Conservation (phyloP, 2,888 invertebrate genomes). For the Nysson spinosus region DNA sequence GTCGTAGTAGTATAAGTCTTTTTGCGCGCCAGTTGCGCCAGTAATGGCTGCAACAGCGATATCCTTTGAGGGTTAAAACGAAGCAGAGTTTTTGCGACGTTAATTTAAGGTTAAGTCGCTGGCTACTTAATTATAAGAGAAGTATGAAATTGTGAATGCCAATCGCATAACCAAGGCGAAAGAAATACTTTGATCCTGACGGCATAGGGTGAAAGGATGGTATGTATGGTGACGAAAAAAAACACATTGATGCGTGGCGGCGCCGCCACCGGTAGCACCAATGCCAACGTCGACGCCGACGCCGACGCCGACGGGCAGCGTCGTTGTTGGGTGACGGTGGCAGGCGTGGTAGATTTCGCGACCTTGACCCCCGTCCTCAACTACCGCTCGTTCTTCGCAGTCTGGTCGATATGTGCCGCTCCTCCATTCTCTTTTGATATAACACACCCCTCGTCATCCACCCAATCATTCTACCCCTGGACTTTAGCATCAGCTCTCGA, state of each 20-base stretch:
- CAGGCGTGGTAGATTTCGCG: constrained; percentile 68
- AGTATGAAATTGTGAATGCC: background rate
- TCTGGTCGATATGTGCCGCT: constrained; percentile 72
- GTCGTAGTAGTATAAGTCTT: too few relatives aligned
- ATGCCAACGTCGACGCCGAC: constrained; percentile 25
- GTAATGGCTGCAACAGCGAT: constrained; percentile 6
- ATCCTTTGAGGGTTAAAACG: constrained; percentile 31
- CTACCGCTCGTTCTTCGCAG: constrained; percentile 69
- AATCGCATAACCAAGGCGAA: constrained; percentile 8
- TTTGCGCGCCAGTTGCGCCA: too few relatives aligned
- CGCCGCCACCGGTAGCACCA: constrained; percentile 7
- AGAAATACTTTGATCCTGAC: constrained; percentile 2
- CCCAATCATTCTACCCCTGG: constrained; percentile 34
- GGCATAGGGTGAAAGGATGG: background rate
- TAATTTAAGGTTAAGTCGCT: constrained; percentile 5
- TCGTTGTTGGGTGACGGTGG: constrained; percentile 47
- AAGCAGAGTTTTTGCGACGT: constrained; percentile 6
- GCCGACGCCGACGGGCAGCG: constrained; percentile 23
- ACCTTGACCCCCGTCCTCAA: constrained; percentile 76
- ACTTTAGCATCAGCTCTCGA: too few relatives aligned
- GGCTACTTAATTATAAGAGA: constrained; percentile 15
- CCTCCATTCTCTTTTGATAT: constrained; percentile 53
- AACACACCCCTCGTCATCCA: constrained; percentile 41
- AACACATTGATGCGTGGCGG: constrained; percentile 30
- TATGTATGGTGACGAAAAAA: background rate